Evolutionary conservation across 2,888 invertebrate species (phyloP), one percentile per base, ranked within the genome.

Genomic region (Leucophora obtusa): DNA sequence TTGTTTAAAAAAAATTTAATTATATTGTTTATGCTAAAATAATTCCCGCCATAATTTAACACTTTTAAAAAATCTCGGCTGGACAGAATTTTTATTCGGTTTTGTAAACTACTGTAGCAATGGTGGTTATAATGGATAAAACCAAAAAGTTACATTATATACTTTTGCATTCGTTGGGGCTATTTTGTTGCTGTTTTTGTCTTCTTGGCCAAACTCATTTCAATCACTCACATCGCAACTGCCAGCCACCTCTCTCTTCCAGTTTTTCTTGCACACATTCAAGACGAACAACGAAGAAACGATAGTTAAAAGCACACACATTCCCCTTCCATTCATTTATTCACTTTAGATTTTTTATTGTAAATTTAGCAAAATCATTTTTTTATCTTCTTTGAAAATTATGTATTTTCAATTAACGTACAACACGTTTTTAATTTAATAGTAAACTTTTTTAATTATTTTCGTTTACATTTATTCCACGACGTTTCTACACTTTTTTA

Each of bases 381-480:
- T 43, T 62, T 62, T 35, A 53, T 68, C 63, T 24, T 63, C 21
- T 59, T n/a, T 47, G n/a, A 59, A 53, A 5, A 70, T 70, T 4
- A 71, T 65, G 43, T 69, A 71, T 74, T 70, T 74, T 51, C 65
- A 65, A 59, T 63, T 33, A 47, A 65, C 51, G 35, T 35, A 54
- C 65, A 82, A 72, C 66, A 78, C 70, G 69, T 56, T 83, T 73
- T 82, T 69, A 15, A 63, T 24, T 62, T 79, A 65, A 75, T 80
- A 79, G 80, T 80, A 75, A 83, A 74, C 66, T 65, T 79, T 76
- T 80, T 82, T 66, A 53, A 75, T 70, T 74, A 43, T 82, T 77
- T 72, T 81, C 58, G 62, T 71, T 79, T 77, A 58, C 59, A 56
- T 70, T 79, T 71, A 69, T 66, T 78, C 35, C 28, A 69, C 72